Conservation (phyloP, 2,113 vertebrate species). For the Phyllopteryx taeniolatus region DNA sequence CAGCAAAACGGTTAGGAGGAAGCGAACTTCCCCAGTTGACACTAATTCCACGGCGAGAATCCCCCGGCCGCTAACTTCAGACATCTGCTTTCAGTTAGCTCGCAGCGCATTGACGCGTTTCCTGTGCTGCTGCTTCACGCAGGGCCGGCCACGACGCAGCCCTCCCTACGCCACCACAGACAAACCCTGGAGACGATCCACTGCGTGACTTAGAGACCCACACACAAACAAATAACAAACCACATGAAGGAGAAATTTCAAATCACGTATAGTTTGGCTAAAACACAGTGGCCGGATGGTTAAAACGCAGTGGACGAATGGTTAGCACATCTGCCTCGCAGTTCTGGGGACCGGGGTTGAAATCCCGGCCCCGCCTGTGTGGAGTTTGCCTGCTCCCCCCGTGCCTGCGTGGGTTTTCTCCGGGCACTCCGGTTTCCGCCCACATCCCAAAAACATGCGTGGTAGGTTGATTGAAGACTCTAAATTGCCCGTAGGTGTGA, state of each 20-base stretch:
- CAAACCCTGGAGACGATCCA: constrained; percentile 53
- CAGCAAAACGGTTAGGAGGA: constrained; percentile 55
- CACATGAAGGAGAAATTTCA: not conserved
- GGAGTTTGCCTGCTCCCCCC: no score
- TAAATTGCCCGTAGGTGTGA: no score
- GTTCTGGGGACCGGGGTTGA: no score
- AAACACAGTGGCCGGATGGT: not conserved
- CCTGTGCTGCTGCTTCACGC: constrained; percentile 73
- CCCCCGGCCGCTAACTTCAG: constrained; percentile 64
- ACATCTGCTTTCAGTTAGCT: constrained; percentile 82
- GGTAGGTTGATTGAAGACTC: no score
- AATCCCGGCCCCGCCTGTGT: no score
- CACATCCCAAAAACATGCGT: no score
- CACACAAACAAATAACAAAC: constrained; percentile 12
- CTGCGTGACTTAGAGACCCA: constrained; percentile 26
- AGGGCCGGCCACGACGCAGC: constrained; percentile 51
- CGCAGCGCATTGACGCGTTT: constrained; percentile 79
- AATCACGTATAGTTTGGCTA: not conserved
- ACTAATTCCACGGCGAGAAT: constrained; percentile 76
- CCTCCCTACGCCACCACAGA: constrained; percentile 57
- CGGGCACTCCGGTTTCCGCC: no score
- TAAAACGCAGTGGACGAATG: no score
- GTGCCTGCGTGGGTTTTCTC: no score
- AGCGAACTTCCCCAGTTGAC: constrained; percentile 74
- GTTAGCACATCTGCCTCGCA: no score